Evolutionary conservation across 1,140 invertebrate species (phyloP), one percentile per base, ranked within the genome.

Genomic region (Diachasma alloeum): DNA sequence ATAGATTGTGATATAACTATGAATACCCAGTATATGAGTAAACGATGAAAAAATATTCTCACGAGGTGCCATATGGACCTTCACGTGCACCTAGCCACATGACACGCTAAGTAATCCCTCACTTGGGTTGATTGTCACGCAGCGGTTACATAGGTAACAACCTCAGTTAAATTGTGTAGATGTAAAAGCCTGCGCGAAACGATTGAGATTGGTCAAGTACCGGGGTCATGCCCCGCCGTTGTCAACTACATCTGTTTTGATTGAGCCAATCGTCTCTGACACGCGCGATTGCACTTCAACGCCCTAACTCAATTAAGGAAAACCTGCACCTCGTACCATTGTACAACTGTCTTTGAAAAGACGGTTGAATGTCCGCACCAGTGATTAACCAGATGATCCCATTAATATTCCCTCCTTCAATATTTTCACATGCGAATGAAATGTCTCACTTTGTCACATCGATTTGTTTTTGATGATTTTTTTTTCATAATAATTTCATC

Each of bases 191-290:
- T 48, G 15, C 17, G 48, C n/a, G 48, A 17, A 17, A 8, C 9
- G 48, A 17, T 63, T 26, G 24, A 15, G 59, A 63, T 63, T 63
- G 24, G 24, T 63, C 59, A 26, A 63, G 59, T 63, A 31, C 11
- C 24, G 59, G 59, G 59, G 59, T 63, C 59, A 26, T 63, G 59
- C 22, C 19, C 9, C 59, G 9, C 13, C 22, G 24, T 26, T 26
- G 59, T 63, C 59, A 63, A 24, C 24, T 63, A 63, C 59, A 63
- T 63, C 59, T 63, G 59, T 63, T 63, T 63, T 63, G 59, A 63
- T 63, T 63, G 59, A 63, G 59, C 59, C 24, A 63, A 63, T 63
- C 59, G 59, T 63, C 59, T 63, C 59, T 8, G 59, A 63, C 59
- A 63, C 59, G 59, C 59, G 59, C 24, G 26, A 63, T 63, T 63